These are phyloP conservation scores for Oceanodroma leucorhoa DNA, from an alignment of 2,797 vertebrate genomes.

Conservation along the genomic window DNA sequence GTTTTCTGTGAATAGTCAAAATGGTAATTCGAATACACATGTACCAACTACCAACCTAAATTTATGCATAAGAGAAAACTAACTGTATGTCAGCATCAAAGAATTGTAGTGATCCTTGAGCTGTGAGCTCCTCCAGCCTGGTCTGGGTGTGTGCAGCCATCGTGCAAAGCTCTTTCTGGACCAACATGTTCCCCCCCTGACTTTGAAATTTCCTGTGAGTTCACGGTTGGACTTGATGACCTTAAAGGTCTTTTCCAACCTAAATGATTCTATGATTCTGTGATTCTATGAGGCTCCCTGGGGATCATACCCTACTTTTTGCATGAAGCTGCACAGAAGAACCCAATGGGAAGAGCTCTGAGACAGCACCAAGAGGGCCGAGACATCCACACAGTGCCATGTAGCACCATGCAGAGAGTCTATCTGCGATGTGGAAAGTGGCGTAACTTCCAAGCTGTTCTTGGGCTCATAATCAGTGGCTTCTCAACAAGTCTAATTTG, in stretches of 20 bases:
- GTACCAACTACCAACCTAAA: background rate
- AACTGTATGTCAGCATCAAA: background rate
- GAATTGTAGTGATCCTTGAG: background rate
- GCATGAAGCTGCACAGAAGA: background rate
- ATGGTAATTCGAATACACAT: accelerated
- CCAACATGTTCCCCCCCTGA: background rate
- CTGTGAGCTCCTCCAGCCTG: background rate
- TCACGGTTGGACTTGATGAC: accelerated
- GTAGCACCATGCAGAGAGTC: background rate
- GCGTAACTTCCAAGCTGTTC: background rate
- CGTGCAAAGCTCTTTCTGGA: background rate
- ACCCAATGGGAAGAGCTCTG: background rate
- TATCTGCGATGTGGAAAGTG: background rate
- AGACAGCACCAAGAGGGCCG: background rate
- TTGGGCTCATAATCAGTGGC: background rate
- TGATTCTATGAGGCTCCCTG: background rate
- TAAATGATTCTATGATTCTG: background rate
- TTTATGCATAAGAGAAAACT: background rate
- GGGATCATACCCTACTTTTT: background rate
- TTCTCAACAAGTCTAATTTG: background rate
- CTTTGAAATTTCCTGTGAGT: background rate
- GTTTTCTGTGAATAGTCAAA: background rate
- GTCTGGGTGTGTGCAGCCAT: background rate
- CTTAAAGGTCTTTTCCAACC: background rate
- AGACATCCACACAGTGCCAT: background rate